Evolutionary conservation across 2,888 invertebrate species (phyloP).

Genomic region (Eulithis prunata): DNA sequence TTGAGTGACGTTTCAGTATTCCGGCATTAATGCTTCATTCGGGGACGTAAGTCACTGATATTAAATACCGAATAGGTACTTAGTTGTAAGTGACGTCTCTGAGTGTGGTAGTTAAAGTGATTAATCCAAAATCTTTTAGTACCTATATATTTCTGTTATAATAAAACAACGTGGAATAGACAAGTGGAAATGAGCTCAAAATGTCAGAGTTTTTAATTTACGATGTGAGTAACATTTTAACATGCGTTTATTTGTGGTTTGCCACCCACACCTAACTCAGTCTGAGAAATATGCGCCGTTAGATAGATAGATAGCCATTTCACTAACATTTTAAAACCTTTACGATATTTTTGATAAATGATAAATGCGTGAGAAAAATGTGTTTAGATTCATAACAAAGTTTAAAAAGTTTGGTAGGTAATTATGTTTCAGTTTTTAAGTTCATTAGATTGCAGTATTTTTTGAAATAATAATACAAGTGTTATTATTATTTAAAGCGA

Average conservation of each 20-base stretch:
- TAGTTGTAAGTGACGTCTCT: no score
- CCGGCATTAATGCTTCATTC: no score
- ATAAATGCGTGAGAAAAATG: conserved; percentile 12
- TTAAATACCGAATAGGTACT: no score
- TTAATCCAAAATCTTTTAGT: no score
- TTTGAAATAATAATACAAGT: no score
- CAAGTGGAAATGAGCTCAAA: conserved; percentile 56
- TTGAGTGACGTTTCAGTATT: no score
- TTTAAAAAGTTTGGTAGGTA: neutral
- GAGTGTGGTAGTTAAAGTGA: neutral
- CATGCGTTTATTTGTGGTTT: conserved; percentile 44
- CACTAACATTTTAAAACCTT: conserved; percentile 24
- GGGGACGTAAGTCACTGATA: no score
- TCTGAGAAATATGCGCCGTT: conserved; percentile 44
- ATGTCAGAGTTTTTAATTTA: conserved; percentile 70
- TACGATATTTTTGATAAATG: conserved; percentile 20
- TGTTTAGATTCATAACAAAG: neutral
- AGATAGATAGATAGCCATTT: conserved; percentile 22
- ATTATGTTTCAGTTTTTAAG: neutral
- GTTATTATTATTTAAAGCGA: no score
- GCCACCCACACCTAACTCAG: conserved; percentile 51
- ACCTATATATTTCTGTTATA: no score
- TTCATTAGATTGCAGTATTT: no score
- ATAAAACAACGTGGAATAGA: conserved; percentile 13
- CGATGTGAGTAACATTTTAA: conserved; percentile 52